Conservation (phyloP, 64 coral and sea anemone genomes). For the Platygyra sinensis region DNA sequence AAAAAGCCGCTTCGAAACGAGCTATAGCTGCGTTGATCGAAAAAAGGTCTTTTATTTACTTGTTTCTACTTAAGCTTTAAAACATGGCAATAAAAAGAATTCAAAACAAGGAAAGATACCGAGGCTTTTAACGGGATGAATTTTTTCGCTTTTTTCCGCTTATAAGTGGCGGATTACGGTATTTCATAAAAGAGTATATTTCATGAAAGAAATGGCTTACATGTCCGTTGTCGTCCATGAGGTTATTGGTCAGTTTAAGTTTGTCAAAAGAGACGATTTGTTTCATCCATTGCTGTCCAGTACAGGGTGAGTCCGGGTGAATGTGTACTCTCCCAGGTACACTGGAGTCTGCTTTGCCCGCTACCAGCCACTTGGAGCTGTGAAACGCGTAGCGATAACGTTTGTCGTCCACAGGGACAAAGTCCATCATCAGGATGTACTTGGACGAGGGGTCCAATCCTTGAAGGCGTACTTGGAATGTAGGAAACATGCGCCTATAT, state of each 20-base stretch:
- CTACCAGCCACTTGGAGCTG: constrained; percentile 95
- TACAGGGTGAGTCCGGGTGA: constrained; percentile 95
- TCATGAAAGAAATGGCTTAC: neutral
- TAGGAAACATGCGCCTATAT: constrained; percentile 92
- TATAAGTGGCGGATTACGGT: no score
- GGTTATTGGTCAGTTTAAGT: constrained; percentile 95
- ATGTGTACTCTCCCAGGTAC: constrained; percentile 91
- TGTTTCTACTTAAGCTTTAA: no score
- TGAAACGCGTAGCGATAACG: constrained; percentile 96
- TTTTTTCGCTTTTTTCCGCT: no score
- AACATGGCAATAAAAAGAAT: no score
- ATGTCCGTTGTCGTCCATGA: constrained; percentile 90
- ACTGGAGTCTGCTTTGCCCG: constrained; percentile 93
- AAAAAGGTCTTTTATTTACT: no score
- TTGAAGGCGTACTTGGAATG: constrained; percentile 77
- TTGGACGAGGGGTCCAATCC: constrained; percentile 86
- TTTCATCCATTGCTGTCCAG: constrained; percentile 94
- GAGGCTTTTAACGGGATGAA: no score
- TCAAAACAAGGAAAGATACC: no score
- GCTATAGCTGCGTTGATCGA: no score
- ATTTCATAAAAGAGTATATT: no score
- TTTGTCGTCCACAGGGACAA: constrained; percentile 95
- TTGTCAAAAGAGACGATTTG: constrained; percentile 86
- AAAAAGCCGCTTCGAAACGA: no score
- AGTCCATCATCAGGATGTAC: constrained; percentile 98